Conservation (phyloP, 1,140 invertebrate genomes). For the Pemphigus obesinymphae region DNA sequence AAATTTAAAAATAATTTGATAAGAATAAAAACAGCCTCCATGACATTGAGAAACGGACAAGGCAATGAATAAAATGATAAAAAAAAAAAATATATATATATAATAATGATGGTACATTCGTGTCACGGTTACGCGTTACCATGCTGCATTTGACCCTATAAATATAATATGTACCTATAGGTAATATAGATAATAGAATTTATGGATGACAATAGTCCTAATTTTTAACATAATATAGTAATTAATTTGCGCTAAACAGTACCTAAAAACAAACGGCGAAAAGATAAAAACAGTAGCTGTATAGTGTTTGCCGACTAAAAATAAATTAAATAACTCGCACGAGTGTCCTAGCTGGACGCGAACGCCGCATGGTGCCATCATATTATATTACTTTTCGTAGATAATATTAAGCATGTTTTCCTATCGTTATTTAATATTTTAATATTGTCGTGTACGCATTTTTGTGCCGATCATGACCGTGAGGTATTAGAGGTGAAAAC, state of each 20-base stretch:
- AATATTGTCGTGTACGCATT: not conserved
- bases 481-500: no score
- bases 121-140: conserved; percentile 29
- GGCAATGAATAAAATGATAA: not conserved
- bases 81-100: not conserved
- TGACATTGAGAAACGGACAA: conserved; percentile 25
- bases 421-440: no score
- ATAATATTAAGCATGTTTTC: no score
- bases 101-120: conserved; percentile 18
- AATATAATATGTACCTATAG: no score
- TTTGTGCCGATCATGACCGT: not conserved
- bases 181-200: conserved; percentile 11
- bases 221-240: not conserved
- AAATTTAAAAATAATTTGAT: not conserved
- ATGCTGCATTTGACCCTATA: not conserved
- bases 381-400: no score
- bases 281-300: not conserved
- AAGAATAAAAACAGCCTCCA: conserved; percentile 19
- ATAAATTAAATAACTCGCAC: not conserved
- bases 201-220: conserved; percentile 4
- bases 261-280: not conserved
- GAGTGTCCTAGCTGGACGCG: not conserved
- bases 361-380: not conserved
- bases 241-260: not conserved
- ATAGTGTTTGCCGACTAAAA: no score